phyloP scores from a whole-genome alignment of 2,113 vertebrate species.

The Eupsittula cactorum region DNA sequence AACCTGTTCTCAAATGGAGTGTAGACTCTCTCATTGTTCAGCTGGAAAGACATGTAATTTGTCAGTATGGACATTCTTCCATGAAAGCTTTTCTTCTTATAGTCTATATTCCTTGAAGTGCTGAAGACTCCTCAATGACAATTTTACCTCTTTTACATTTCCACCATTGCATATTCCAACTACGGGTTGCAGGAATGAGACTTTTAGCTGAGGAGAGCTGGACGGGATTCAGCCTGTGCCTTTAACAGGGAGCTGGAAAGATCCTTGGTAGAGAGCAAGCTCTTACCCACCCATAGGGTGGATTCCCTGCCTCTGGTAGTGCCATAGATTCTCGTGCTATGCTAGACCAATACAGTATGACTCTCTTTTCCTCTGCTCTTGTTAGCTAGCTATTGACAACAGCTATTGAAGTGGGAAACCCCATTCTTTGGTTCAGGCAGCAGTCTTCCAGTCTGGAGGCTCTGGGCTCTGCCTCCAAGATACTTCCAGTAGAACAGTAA shows the following conservation, averaged over 20 bases:
- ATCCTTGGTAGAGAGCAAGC: background rate
- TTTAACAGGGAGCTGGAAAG: background rate
- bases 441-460: fast-evolving
- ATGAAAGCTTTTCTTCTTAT: background rate
- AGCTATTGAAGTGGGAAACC: background rate
- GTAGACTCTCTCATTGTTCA: constrained; percentile 63
- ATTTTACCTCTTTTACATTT: background rate
- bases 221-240: background rate
- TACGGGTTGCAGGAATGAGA: background rate
- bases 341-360: background rate
- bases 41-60: background rate
- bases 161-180: background rate
- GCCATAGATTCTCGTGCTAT: background rate
- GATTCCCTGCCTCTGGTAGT: background rate
- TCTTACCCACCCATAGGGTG: background rate
- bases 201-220: background rate
- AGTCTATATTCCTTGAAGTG: background rate
- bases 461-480: background rate
- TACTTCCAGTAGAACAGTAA: background rate
- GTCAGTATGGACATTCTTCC: background rate
- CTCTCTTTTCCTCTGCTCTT: background rate
- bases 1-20: constrained; percentile 72
- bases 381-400: background rate
- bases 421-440: background rate
- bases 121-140: background rate